These are phyloP conservation scores for Abramis brama DNA, from an alignment of 2,113 vertebrate genomes.

Conservation along the genomic window DNA sequence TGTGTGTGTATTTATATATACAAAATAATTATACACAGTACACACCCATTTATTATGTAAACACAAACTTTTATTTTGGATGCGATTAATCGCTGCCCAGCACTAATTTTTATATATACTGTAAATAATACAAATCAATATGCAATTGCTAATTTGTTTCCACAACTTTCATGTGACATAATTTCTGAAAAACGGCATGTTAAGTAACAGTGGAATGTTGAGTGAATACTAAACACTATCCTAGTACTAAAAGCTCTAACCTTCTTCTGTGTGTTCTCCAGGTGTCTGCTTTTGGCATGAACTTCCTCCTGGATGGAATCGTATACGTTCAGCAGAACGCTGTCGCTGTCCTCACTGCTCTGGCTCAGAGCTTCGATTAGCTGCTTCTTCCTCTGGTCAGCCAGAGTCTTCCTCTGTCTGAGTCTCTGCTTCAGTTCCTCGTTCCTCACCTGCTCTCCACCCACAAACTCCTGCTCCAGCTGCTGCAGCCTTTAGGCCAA, in stretches of 20 bases:
- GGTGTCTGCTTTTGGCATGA: slow-evolving; percentile 79
- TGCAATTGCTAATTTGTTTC: too few species aligned
- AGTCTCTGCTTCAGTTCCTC: slow-evolving; percentile 83
- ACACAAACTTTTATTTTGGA: too few species aligned
- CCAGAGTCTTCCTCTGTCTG: slow-evolving; percentile 72
- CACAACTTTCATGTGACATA: too few species aligned
- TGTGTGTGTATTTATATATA: too few species aligned
- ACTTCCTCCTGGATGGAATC: slow-evolving; percentile 90
- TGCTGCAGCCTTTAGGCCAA: slow-evolving; percentile 79
- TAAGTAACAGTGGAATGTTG: background rate
- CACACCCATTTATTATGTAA: too few species aligned
- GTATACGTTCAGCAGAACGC: slow-evolving; percentile 80
- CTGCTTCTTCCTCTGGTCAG: slow-evolving; percentile 80
- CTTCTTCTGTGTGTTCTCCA: slow-evolving; percentile 85
- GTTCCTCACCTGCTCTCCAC: slow-evolving; percentile 87
- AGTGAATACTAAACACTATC: background rate
- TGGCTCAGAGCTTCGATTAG: slow-evolving; percentile 79
- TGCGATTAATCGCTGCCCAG: too few species aligned
- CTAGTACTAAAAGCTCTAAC: slow-evolving; percentile 63
- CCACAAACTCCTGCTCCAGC: slow-evolving; percentile 84
- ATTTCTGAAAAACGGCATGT: too few species aligned
- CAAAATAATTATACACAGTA: too few species aligned
- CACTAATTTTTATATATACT: too few species aligned
- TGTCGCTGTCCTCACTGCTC: slow-evolving; percentile 76
- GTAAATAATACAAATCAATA: too few species aligned